Conservation (phyloP, 2,888 invertebrate genomes). For the Drosophila prostipennis region DNA sequence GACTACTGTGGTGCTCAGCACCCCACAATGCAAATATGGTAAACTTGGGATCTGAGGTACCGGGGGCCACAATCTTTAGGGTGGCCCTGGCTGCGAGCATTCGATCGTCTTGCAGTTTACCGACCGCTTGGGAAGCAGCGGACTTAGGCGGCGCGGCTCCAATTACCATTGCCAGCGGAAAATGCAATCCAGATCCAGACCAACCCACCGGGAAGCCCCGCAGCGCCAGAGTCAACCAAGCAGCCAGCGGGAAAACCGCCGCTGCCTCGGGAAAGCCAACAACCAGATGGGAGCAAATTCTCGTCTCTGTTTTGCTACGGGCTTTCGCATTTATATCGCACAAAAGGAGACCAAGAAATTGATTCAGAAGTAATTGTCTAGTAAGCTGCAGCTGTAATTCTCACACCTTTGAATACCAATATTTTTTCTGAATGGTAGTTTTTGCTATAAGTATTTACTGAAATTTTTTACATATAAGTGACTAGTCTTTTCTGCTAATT, state of each 20-base stretch:
- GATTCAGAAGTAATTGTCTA: slow-evolving; percentile 19
- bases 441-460: too few relatives aligned
- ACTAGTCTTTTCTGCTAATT: too few relatives aligned
- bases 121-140: slow-evolving; percentile 46
- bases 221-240: slow-evolving; percentile 56
- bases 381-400: slow-evolving; percentile 6
- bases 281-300: slow-evolving; percentile 31
- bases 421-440: not conserved
- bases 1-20: slow-evolving; percentile 6
- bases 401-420: not conserved
- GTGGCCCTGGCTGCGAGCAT: slow-evolving; percentile 42
- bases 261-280: slow-evolving; percentile 9
- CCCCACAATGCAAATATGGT: slow-evolving; percentile 33
- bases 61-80: slow-evolving; percentile 37
- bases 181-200: slow-evolving; percentile 11
- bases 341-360: slow-evolving; percentile 27
- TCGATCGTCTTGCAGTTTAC: slow-evolving; percentile 49
- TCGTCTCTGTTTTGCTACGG: slow-evolving; percentile 57
- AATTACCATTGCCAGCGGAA: slow-evolving; percentile 41
- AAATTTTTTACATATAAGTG: too few relatives aligned
- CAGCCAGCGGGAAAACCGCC: slow-evolving; percentile 54
- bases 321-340: slow-evolving; percentile 33
- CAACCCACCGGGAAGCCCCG: slow-evolving; percentile 64
- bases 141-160: slow-evolving; percentile 41
- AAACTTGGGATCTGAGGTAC: slow-evolving; percentile 7